Conservation (phyloP, 2,113 vertebrate species). For the Misgurnus mizolepis region DNA sequence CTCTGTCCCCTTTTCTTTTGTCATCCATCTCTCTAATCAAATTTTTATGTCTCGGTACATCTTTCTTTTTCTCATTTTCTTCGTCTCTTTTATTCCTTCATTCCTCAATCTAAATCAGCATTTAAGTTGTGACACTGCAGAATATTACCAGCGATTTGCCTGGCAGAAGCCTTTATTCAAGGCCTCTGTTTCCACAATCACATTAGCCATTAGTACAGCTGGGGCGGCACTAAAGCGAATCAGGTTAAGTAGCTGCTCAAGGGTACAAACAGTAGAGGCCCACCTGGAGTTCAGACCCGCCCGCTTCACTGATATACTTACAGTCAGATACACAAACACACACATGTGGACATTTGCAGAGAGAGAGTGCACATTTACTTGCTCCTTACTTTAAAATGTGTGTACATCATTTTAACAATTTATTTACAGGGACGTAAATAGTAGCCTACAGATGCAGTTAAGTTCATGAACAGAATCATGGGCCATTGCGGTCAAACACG, state of each 20-base stretch:
- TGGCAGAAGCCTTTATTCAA: slow-evolving; percentile 73
- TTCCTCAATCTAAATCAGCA: slow-evolving; percentile 18
- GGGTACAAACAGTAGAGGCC: slow-evolving; percentile 63
- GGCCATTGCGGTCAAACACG: no score
- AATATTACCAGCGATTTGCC: slow-evolving; percentile 69
- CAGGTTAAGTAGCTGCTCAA: slow-evolving; percentile 68
- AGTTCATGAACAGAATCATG: no score
- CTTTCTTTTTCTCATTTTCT: slow-evolving; percentile 15
- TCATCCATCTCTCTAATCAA: slow-evolving; percentile 12
- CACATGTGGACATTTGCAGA: slow-evolving; percentile 3
- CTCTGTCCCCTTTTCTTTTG: neutral
- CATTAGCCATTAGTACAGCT: slow-evolving; percentile 72
- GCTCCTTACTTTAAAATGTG: slow-evolving; percentile 12
- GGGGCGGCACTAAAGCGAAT: slow-evolving; percentile 65
- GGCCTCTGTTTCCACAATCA: slow-evolving; percentile 72
- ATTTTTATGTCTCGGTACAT: slow-evolving; percentile 14
- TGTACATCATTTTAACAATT: neutral
- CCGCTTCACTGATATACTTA: neutral
- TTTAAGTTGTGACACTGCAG: slow-evolving; percentile 51
- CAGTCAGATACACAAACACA: neutral
- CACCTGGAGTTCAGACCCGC: slow-evolving; percentile 62
- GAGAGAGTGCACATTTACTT: neutral
- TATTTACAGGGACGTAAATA: no score
- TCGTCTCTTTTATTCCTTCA: slow-evolving; percentile 1
- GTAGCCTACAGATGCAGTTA: no score